phyloP scores from a whole-genome alignment of 2,113 vertebrate species.

The Python bivittatus region DNA sequence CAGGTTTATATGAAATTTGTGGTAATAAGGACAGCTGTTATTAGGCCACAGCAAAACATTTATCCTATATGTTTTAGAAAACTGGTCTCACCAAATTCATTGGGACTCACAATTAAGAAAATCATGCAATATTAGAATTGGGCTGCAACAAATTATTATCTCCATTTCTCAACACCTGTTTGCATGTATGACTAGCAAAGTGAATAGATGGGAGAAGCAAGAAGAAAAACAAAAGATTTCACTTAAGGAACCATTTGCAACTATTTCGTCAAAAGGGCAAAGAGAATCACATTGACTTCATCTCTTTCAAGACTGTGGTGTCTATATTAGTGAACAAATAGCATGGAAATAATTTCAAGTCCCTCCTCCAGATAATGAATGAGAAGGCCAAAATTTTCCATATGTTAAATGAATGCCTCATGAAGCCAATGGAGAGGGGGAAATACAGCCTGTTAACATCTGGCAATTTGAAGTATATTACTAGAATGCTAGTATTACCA shows the following conservation, averaged over 20 bases:
- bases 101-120: background rate
- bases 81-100: background rate
- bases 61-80: background rate
- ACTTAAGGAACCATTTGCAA: background rate
- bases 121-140: background rate
- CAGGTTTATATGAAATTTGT: background rate
- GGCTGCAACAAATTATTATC: too few relatives aligned
- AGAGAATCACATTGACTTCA: background rate
- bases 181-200: background rate
- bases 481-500: background rate
- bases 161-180: background rate
- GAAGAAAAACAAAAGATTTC: background rate
- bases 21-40: background rate
- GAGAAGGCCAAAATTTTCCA: conserved; percentile 32
- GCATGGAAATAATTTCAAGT: background rate
- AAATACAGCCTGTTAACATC: conserved; percentile 8
- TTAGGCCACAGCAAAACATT: background rate
- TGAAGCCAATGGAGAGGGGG: background rate
- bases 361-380: background rate
- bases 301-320: background rate
- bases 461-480: conserved; percentile 1
- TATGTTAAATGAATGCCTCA: conserved; percentile 23
- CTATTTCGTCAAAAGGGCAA: background rate
- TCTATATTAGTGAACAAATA: conserved; percentile 19
- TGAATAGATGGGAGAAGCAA: background rate